Base-by-base conservation (phyloP, 2,797 vertebrate genomes). In the Anguilla megastoma region DNA sequence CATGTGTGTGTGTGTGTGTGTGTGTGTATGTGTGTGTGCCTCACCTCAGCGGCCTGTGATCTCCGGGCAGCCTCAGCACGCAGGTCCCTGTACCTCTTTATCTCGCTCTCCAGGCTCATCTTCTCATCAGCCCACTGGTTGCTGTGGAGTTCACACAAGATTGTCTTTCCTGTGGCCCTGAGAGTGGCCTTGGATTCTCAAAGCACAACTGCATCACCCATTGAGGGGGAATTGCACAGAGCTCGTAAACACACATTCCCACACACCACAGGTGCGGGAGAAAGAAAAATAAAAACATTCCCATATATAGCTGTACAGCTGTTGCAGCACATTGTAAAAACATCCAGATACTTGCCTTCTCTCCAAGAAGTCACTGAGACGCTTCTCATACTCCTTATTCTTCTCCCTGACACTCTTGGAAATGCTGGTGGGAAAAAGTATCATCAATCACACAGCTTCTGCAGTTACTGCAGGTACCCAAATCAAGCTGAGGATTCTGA, bases 41-140 rank as follows among this genome's bases (percentile, higher is more conserved):
- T 89, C 88, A 99, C 98, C 97, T 97, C 97, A 85, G 98, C 97
- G 45, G 89, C 86, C 21, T 90, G 82, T 24, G 96, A 97, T 92
- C 97, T 97, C 52, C 92, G 93, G 84, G 82, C 89, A 27, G 92
- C 93, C 3, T 95, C 94, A n/a, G 93, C 88, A 4, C 92, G 89
- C 0, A 88, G 16, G 7, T 91, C 88, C 79, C 91, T 91, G 60
- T 90, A 94, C 89, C 95, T 95, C 50, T 94, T 94, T 86, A 97
- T 95, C 88, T 95, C 93, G 0, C 97, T 97, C 91, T 99, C 98
- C 90, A 97, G 88, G 92, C 95, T 97, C 89, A 95, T 91, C 90
- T 96, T 98, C 92, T 98, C 96, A 16, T 90, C 91, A 54, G 95
- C 96, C 33, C 94, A 95, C 89, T 96, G 94, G 88, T 97, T 96